These are phyloP conservation scores for Craniophora ligustri DNA, from an alignment of 2,888 invertebrate genomes.

Conservation along the genomic window DNA sequence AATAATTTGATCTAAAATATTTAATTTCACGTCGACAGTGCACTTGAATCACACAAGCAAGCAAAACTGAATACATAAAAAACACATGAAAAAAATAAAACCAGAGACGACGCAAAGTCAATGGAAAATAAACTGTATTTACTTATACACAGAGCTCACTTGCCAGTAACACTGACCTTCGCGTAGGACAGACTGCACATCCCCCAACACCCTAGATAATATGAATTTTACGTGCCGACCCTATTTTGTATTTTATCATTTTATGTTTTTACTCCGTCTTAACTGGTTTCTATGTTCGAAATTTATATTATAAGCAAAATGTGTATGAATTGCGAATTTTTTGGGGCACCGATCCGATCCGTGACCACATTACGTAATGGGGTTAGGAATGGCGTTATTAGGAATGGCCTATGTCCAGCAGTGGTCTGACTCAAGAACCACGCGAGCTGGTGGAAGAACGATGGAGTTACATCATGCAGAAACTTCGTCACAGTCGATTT, in stretches of 20 bases:
- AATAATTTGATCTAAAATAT: neutral
- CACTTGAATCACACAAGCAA: conserved; percentile 29
- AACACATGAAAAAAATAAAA: conserved; percentile 25
- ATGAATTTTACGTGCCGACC: conserved; percentile 42
- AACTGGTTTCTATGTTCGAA: conserved; percentile 39
- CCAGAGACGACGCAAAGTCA: conserved; percentile 36
- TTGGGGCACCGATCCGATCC: neutral
- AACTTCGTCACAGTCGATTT: conserved; percentile 21
- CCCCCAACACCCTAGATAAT: conserved; percentile 71
- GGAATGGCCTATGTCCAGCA: neutral
- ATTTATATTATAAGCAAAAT: neutral
- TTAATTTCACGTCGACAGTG: conserved; percentile 30
- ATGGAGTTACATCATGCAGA: neutral
- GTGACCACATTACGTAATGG: no score
- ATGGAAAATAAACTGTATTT: conserved; percentile 52
- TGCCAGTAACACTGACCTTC: conserved; percentile 69
- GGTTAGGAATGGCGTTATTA: no score
- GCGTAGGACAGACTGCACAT: conserved; percentile 74
- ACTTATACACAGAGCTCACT: conserved; percentile 67
- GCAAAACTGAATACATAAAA: conserved; percentile 35
- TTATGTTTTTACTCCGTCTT: conserved; percentile 39
- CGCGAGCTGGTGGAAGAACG: neutral
- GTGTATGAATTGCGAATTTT: neutral
- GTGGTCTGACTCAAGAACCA: neutral
- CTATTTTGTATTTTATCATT: conserved; percentile 40